These are phyloP conservation scores for Myodes glareolus DNA, from an alignment of 2,113 vertebrate genomes.

Conservation along the genomic window DNA sequence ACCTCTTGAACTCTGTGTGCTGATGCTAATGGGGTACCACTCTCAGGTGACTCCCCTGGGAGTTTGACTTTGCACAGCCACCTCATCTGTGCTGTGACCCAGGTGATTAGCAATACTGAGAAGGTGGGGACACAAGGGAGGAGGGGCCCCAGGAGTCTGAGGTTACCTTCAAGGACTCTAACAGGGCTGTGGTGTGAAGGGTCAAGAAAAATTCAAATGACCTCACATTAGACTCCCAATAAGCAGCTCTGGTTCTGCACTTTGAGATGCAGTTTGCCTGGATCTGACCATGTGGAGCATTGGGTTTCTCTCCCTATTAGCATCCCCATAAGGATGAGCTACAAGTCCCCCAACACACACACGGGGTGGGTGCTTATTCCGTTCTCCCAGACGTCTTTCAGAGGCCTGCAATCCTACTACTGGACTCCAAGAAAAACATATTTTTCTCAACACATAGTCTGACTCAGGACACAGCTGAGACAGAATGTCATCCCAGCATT, in stretches of 20 bases:
- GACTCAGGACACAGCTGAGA: conserved; percentile 26
- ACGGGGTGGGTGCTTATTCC: accelerated
- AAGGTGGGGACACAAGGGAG: not conserved
- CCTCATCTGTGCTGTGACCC: not conserved
- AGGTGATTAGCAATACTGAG: not conserved
- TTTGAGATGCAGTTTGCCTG: not conserved
- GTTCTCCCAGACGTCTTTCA: not conserved
- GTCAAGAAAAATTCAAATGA: not conserved
- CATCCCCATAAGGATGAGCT: not conserved
- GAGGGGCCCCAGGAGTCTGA: not conserved
- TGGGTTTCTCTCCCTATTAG: not conserved
- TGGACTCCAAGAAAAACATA: not conserved
- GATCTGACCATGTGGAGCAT: not conserved
- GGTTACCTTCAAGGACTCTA: no score
- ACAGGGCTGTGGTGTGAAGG: accelerated
- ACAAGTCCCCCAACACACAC: not conserved
- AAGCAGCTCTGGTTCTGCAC: not conserved
- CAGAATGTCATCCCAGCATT: conserved; percentile 32
- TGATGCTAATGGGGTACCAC: not conserved
- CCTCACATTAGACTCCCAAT: not conserved
- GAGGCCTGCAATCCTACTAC: not conserved
- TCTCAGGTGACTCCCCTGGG: not conserved
- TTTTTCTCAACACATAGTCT: conserved; percentile 48
- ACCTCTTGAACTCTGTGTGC: not conserved
- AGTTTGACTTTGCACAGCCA: not conserved